These are phyloP conservation scores for Apomyelois bistriatella DNA, from an alignment of 2,888 invertebrate genomes.

Conservation along the genomic window DNA sequence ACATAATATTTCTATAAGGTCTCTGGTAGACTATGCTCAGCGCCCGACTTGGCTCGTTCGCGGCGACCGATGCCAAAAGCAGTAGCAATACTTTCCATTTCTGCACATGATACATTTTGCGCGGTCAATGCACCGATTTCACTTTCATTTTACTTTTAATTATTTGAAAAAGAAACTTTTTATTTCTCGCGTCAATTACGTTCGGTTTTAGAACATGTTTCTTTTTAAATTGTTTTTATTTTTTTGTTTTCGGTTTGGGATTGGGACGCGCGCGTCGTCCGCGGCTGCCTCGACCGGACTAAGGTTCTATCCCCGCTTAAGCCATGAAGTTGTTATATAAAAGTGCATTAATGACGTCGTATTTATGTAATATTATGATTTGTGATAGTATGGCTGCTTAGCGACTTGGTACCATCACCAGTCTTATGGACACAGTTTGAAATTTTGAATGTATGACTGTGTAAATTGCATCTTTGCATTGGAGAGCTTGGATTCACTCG, in stretches of 20 bases:
- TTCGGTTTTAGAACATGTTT: constrained; percentile 37
- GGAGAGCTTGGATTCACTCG: too few relatives aligned
- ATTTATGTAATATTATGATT: constrained; percentile 37
- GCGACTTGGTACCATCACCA: constrained; percentile 13
- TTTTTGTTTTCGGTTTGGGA: background rate
- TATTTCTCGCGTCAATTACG: background rate
- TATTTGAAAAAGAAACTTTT: constrained; percentile 17
- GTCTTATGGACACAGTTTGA: background rate
- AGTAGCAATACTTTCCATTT: constrained; percentile 73
- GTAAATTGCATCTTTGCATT: too few relatives aligned
- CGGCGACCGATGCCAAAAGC: constrained; percentile 52
- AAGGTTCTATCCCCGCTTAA: constrained; percentile 2
- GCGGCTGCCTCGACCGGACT: constrained; percentile 16
- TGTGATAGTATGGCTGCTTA: constrained; percentile 22
- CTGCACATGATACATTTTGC: constrained; percentile 67
- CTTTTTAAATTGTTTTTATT: background rate
- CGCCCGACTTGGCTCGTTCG: constrained; percentile 66
- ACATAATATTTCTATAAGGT: constrained; percentile 58
- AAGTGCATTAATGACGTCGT: background rate
- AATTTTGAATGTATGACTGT: background rate
- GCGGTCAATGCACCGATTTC: constrained; percentile 70
- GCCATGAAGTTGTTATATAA: constrained; percentile 16
- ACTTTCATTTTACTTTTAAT: constrained; percentile 65
- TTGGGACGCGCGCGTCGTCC: background rate
- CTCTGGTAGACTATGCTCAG: constrained; percentile 58